Conservation (phyloP, 2,888 invertebrate species). For the Trissolcus japonicus region DNA sequence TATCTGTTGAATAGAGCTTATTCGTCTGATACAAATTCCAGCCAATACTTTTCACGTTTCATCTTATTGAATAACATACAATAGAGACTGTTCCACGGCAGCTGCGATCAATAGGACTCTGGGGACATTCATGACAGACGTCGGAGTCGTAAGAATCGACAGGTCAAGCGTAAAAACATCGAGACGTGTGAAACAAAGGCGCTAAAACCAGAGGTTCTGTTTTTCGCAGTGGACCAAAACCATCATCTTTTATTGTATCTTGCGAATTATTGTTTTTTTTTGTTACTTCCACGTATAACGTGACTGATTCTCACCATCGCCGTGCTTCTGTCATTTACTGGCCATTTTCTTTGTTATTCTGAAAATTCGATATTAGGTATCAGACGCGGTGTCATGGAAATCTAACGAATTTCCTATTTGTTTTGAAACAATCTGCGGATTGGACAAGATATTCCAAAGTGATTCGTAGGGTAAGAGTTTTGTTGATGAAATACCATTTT, state of each 20-base stretch:
- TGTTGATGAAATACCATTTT: slow-evolving; percentile 25
- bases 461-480: slow-evolving; percentile 7
- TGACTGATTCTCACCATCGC: too few species aligned
- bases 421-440: slow-evolving; percentile 17
- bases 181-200: slow-evolving; percentile 34
- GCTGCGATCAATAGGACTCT: slow-evolving; percentile 45
- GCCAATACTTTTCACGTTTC: slow-evolving; percentile 49
- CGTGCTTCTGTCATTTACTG: too few species aligned
- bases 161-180: slow-evolving; percentile 36
- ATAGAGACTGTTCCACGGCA: slow-evolving; percentile 48
- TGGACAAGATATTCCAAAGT: slow-evolving; percentile 17
- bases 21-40: slow-evolving; percentile 20
- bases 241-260: slow-evolving; percentile 48
- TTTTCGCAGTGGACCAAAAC: slow-evolving; percentile 9
- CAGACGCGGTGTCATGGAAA: slow-evolving; percentile 18
- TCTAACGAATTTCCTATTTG: slow-evolving; percentile 1
- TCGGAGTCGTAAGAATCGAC: slow-evolving; percentile 31
- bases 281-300: too few species aligned
- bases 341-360: too few species aligned
- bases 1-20: too few species aligned
- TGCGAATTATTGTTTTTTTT: slow-evolving; percentile 51
- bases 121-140: slow-evolving; percentile 41
- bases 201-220: slow-evolving; percentile 21
- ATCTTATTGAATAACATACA: slow-evolving; percentile 49
- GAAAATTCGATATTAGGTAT: neutral